Percentiles rank a stretch among this genome's conserved stretches.
These are phyloP conservation scores for Papilio dardanus DNA, from an alignment of 1,140 invertebrate genomes.

Conservation along the genomic window DNA sequence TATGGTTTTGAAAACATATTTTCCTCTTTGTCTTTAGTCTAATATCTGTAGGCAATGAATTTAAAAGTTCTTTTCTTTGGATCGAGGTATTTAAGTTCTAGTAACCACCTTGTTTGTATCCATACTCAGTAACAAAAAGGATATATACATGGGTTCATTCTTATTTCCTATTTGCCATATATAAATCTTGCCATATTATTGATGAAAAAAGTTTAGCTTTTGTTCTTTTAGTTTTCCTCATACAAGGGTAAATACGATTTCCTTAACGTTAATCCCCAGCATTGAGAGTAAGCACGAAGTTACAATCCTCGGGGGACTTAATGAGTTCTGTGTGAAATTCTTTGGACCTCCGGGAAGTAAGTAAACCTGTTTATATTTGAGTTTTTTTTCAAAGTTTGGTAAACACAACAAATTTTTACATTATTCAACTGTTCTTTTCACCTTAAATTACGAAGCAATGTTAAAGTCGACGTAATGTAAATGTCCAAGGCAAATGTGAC, in stretches of 20 bases:
- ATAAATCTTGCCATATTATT: not conserved
- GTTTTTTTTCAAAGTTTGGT: no score
- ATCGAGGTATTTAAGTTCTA: not conserved
- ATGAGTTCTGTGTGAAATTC: slow-evolving; percentile 99
- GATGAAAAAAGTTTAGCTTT: not conserved
- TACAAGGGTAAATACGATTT: slow-evolving; percentile 46
- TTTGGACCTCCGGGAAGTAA: slow-evolving; percentile 97
- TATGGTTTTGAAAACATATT: no score
- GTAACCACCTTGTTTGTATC: not conserved
- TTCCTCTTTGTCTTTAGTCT: not conserved
- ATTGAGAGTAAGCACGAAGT: slow-evolving; percentile 99
- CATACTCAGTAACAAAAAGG: not conserved
- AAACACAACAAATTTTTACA: no score
- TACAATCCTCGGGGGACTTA: slow-evolving; percentile 97
- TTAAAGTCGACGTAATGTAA: no score
- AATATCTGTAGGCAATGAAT: not conserved
- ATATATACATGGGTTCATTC: not conserved
- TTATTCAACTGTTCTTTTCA: no score
- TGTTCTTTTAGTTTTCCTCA: not conserved
- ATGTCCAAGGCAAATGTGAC: no score
- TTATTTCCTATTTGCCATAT: not conserved
- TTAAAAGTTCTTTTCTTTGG: not conserved
- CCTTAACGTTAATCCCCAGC: slow-evolving; percentile 83
- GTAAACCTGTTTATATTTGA: slow-evolving; percentile 69
- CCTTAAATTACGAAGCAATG: no score